A percentile compares a stretch with the other conserved stretches of the same genome.
phyloP scores from a whole-genome alignment of 2,888 invertebrate species.

The Plagodis pulveraria region DNA sequence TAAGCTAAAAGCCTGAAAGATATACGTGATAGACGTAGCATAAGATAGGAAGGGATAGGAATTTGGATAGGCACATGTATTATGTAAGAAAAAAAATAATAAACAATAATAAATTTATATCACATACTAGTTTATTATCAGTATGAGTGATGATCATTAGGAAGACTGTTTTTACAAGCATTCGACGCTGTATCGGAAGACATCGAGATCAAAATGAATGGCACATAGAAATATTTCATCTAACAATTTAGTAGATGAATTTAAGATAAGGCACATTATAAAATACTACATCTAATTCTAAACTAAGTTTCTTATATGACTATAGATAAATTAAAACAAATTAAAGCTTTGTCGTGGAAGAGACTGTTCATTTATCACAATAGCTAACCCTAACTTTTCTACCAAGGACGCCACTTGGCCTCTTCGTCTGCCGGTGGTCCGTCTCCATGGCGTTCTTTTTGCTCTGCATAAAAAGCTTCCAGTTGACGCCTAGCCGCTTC shows the following conservation, averaged over 20 bases:
- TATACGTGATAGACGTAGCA: no score
- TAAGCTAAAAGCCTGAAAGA: no score
- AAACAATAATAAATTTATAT: not conserved
- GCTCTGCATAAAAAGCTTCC: slow-evolving; percentile 70
- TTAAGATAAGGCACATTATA: slow-evolving; percentile 33
- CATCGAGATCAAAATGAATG: slow-evolving; percentile 76
- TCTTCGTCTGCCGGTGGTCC: slow-evolving; percentile 69
- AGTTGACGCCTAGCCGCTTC: slow-evolving; percentile 76
- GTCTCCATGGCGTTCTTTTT: slow-evolving; percentile 60
- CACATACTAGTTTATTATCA: not conserved
- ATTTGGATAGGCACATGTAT: no score
- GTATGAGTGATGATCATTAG: slow-evolving; percentile 28
- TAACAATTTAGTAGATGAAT: slow-evolving; percentile 34
- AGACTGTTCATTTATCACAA: slow-evolving; percentile 77
- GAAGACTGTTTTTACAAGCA: slow-evolving; percentile 44
- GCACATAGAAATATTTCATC: slow-evolving; percentile 56
- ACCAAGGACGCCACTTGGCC: slow-evolving; percentile 79
- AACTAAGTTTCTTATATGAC: slow-evolving; percentile 4
- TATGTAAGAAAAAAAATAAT: not conserved
- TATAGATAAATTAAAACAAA: slow-evolving; percentile 70
- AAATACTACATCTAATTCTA: slow-evolving; percentile 38
- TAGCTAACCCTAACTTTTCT: slow-evolving; percentile 34
- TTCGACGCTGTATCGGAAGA: slow-evolving; percentile 62
- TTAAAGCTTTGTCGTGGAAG: slow-evolving; percentile 83
- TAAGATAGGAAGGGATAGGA: no score